Base-by-base conservation (phyloP, 2,888 invertebrate species). In the Chelonus formosanus region DNA sequence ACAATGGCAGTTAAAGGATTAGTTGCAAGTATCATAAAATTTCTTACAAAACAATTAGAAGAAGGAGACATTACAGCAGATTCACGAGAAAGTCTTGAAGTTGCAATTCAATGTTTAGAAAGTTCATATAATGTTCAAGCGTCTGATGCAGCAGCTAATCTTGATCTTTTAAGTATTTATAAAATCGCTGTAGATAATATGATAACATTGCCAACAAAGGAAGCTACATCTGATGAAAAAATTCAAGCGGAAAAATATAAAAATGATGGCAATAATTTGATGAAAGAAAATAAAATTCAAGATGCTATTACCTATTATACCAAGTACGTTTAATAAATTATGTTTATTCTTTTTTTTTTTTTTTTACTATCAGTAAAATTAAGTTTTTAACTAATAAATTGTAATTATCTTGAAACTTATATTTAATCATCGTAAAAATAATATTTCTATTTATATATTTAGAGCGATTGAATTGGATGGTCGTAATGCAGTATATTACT, bases 81-180 rank as follows among this genome's bases (percentile, higher is more conserved):
- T 77, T 88, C 78, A 78, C 85, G 89, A 67, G 95, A 95, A 84
- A 93, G 94, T 81, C 86, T 97, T 59, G 96, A 96, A 87, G 98
- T 98, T 66, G 96, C 96, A 47, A 90, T 94, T 73, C 97, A 98
- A 85, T 98, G 98, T 84, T 87, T 97, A 74, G 96, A 97, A 85
- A 92, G 93, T 56, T 94, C 96, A 5, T 98, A 94, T 83, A 91
- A 91, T 73, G 86, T 97, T 1, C 86, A 86, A 50, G 83, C 85
- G 1, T 85, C 85, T 5, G 87, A 88, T 66, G 79, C 80, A 67
- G 72, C 80, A 73, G 61, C 74, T 7, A 76, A 80, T 70, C 79
- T 87, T 50, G 84, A 87, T 73, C 78, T 88, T 44, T 83, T 85
- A 61, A 84, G 86, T 63, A 76, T 85, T 69, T 88, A 85, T 70